Percentiles rank a stretch among this genome's conserved stretches.
phyloP scores from a whole-genome alignment of 2,888 invertebrate species.

The Gastracanthus pulcherrimus region DNA sequence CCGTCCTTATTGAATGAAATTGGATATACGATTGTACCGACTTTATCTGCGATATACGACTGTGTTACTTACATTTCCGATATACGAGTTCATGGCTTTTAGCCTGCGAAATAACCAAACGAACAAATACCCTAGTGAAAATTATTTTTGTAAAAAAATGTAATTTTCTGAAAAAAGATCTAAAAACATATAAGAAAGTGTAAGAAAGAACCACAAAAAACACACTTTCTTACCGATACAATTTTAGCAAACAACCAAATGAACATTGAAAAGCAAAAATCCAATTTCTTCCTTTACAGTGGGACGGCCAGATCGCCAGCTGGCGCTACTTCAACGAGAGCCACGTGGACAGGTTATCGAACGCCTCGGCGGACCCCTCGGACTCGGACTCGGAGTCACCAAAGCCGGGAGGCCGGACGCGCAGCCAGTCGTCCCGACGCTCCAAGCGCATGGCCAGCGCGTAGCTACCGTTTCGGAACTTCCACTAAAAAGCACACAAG shows the following conservation, averaged over 20 bases:
- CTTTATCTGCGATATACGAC: too few relatives aligned
- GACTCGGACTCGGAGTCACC: constrained; percentile 40
- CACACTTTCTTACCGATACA: too few relatives aligned
- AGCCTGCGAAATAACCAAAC: too few relatives aligned
- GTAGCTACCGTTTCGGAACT: constrained; percentile 15
- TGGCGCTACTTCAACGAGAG: constrained; percentile 69
- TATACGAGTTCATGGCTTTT: too few relatives aligned
- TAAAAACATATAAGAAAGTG: too few relatives aligned
- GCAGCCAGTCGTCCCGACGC: not conserved
- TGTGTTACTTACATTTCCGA: too few relatives aligned
- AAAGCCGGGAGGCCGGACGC: not conserved
- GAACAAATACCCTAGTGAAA: too few relatives aligned
- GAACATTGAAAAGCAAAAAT: not conserved
- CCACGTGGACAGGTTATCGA: not conserved
- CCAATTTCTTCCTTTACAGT: constrained; percentile 65
- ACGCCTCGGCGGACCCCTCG: not conserved
- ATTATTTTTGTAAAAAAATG: too few relatives aligned
- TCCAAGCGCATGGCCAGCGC: not conserved
- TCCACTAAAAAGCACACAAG: constrained; percentile 12
- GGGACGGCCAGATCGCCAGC: constrained; percentile 74
- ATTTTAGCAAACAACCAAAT: not conserved
- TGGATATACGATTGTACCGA: too few relatives aligned
- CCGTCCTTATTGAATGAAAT: too few relatives aligned
- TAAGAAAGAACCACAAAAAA: too few relatives aligned
- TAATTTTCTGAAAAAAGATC: too few relatives aligned